Conservation (phyloP, 2,797 vertebrate species). For the Acanthopagrus latus region DNA sequence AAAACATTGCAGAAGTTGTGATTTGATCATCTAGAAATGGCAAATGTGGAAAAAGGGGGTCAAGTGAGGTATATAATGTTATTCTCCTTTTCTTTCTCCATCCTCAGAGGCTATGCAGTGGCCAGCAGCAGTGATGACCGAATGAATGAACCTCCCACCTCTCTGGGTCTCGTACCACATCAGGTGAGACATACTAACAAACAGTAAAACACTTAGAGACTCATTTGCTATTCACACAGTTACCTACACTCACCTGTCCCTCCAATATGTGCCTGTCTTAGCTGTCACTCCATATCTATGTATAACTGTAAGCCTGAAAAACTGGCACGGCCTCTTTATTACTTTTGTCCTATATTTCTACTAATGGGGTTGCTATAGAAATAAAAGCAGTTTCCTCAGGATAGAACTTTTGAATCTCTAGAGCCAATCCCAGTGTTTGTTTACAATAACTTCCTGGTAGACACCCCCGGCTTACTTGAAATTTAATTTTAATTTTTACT, state of each 20-base stretch:
- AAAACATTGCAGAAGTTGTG: not conserved
- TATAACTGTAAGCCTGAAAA: not conserved
- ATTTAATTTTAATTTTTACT: too few relatives aligned
- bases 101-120: conserved; percentile 92
- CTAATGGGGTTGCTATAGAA: conserved; percentile 21
- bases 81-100: not conserved
- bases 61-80: not conserved
- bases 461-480: too few relatives aligned
- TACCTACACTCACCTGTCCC: not conserved
- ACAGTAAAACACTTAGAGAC: not conserved
- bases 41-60: not conserved
- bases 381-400: not conserved
- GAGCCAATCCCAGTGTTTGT: too few relatives aligned
- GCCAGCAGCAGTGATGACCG: conserved; percentile 98
- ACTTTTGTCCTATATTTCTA: not conserved
- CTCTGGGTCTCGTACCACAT: conserved; percentile 97
- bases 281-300: not conserved
- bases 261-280: too few relatives aligned
- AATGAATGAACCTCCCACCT: conserved; percentile 98
- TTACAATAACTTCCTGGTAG: not conserved
- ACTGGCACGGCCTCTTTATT: not conserved
- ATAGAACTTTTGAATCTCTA: not conserved
- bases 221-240: not conserved
- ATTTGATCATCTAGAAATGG: not conserved
- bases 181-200: conserved; percentile 87